A percentile compares a stretch with the other conserved stretches of the same genome.
Evolutionary conservation across 37 sponge, comb jelly and placozoan species (phyloP).

Genomic region (Beroe forskalii): DNA sequence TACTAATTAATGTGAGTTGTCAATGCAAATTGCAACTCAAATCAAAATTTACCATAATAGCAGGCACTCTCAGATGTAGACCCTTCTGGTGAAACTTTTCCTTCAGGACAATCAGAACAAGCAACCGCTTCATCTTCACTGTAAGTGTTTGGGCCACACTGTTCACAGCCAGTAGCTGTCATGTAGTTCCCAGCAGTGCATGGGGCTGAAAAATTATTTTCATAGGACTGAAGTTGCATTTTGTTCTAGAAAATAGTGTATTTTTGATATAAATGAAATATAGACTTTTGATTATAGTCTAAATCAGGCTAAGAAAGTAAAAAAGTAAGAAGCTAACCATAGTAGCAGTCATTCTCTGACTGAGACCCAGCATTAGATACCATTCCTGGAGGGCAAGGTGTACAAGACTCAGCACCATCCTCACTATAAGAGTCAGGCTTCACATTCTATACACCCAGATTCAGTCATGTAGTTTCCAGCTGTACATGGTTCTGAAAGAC

Average conservation of each 20-base stretch:
- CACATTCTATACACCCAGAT: neutral
- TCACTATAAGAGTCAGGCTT: slow-evolving; percentile 10
- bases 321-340: too few relatives aligned
- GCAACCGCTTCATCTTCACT: neutral
- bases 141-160: neutral
- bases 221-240: too few relatives aligned
- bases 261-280: too few relatives aligned
- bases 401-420: slow-evolving; percentile 17
- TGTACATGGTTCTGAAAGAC: neutral
- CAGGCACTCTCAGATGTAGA: neutral
- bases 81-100: neutral
- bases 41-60: neutral
- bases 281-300: too few relatives aligned
- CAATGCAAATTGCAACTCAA: too few relatives aligned
- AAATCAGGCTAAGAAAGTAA: too few relatives aligned
- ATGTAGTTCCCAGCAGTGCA: slow-evolving; percentile 8
- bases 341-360: too few relatives aligned
- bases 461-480: slow-evolving; percentile 44
- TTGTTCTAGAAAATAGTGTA: too few relatives aligned
- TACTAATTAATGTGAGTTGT: too few relatives aligned
- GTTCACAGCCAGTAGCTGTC: neutral
- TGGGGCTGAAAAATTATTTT: neutral
- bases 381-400: slow-evolving; percentile 22
- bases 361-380: too few relatives aligned
- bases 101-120: neutral